Evolutionary conservation across 2,797 vertebrate species (phyloP), one percentile per base, ranked within the genome.

Genomic region (Myotis planiceps): DNA sequence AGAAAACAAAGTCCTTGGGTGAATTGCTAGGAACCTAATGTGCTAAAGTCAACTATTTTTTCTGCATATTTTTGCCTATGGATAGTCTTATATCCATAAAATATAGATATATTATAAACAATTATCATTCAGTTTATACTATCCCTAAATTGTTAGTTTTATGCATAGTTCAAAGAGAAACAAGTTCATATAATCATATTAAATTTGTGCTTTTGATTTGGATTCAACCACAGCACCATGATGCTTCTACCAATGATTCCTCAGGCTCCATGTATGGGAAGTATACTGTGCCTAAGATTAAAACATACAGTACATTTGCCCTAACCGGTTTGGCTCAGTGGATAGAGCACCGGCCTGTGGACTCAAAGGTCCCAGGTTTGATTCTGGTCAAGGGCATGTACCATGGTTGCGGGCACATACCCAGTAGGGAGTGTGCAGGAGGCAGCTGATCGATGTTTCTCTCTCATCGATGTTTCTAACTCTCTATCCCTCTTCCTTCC

Each of bases 141-240:
- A 82, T 23, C 13, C 27, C 34, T 75, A 85, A 66, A 8, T 63
- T 88, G 19, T 63, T 74, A 63, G 34, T n/a, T 88, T 80, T 88
- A 63, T 45, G 4, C 45, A 85, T n/a, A 68, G 21, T 42, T 37
- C 78, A 63, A 49, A 53, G 25, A 51, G 51, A 96, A 87, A 79
- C 4, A 92, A 87, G 37, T 90, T 95, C 25, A 45, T 37, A 32
- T 72, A 39, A 81, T 75, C 6, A 96, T 92, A 72, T 78, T 87
- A 91, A 90, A 76, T 9, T 51, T 81, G 45, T 34, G 32, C 27
- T 87, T 90, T 84, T 93, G 37, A 84, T 65, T 92, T 47, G 15
- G 19, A 85, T 75, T 82, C n/a, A 95, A 66, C 7, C 34, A 90
- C 2, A 68, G 2, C 58, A 25, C 10, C 16, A 80, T 42, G 9